Evolutionary conservation across 2,797 vertebrate species (phyloP), one percentile per base, ranked within the genome.

Genomic region (Triplophysa bombifrons): DNA sequence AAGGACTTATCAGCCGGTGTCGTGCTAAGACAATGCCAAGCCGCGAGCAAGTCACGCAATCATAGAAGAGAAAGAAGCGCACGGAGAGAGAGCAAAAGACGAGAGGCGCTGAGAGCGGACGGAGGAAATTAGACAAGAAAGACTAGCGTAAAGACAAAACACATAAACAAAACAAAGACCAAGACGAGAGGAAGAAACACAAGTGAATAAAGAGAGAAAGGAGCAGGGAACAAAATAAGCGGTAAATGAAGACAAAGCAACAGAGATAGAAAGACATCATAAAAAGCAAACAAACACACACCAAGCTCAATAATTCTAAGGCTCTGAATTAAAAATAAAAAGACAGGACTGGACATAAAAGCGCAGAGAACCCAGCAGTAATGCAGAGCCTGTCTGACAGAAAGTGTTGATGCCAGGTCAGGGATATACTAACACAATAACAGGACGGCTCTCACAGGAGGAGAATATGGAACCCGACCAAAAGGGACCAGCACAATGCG

Each of bases 1-100:
- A 92, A 89, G 85, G 87, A 90, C 92, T 92, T 90, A 90, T 89
- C 90, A 88, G 80, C 84, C 84, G 80, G 78, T 81, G 73, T 86
- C 81, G 84, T 84, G 81, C 84, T 89, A 90, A 90, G 92, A 91
- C 90, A 89, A 88, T 86, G 87, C 84, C 85, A 84, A 87, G 88
- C 87, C 80, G 82, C 66, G 65, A 85, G 81, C 81, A 17, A 90
- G 86, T 88, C 88, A 88, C 86, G 90, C 85, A 87, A 90, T 88
- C 85, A 80, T 77, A 66, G 83, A 86, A 88, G 82, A 89, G 87
- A 86, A 79, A 83, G 76, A 38, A 72, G 17, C 17, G n/a, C n/a
- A 79, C n/a, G 84, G 86, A 85, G 83, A 80, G 70, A 19, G 67
- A 76, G 46, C 46, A 82, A 77, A 85, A 70, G 65, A 60, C 22